Conservation (phyloP, 2,888 invertebrate genomes). For the Blera fallax region DNA sequence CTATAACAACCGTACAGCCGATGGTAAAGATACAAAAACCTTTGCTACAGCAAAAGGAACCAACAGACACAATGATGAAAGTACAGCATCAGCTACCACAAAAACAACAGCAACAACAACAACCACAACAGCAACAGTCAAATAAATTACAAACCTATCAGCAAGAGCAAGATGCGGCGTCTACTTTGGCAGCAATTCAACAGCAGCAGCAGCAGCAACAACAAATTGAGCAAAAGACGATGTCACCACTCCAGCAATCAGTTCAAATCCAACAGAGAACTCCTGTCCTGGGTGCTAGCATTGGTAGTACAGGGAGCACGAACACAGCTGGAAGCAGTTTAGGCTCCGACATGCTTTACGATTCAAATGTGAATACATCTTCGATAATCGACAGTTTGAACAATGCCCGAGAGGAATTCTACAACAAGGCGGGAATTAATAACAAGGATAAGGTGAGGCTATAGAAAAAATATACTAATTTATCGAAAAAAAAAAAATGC, state of each 20-base stretch:
- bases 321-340: constrained; percentile 71
- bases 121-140: constrained; percentile 54
- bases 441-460: constrained; percentile 78
- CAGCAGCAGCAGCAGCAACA: constrained; percentile 61
- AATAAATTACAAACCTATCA: constrained; percentile 61
- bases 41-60: constrained; percentile 37
- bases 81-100: constrained; percentile 72
- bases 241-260: constrained; percentile 70
- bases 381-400: constrained; percentile 81
- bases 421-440: constrained; percentile 76
- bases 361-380: constrained; percentile 80
- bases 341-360: constrained; percentile 77
- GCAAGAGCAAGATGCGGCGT: constrained; percentile 62
- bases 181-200: constrained; percentile 66
- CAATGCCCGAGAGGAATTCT: constrained; percentile 81
- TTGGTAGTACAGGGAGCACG: constrained; percentile 49
- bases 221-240: constrained; percentile 66
- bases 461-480: no score
- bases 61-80: constrained; percentile 60
- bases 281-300: constrained; percentile 64
- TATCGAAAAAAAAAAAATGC: background rate
- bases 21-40: constrained; percentile 66
- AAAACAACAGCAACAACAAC: constrained; percentile 73
- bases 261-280: constrained; percentile 75
- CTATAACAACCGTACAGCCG: constrained; percentile 66